Evolutionary conservation across 2,888 invertebrate species (phyloP).

Genomic region (Acrobasis consociella): DNA sequence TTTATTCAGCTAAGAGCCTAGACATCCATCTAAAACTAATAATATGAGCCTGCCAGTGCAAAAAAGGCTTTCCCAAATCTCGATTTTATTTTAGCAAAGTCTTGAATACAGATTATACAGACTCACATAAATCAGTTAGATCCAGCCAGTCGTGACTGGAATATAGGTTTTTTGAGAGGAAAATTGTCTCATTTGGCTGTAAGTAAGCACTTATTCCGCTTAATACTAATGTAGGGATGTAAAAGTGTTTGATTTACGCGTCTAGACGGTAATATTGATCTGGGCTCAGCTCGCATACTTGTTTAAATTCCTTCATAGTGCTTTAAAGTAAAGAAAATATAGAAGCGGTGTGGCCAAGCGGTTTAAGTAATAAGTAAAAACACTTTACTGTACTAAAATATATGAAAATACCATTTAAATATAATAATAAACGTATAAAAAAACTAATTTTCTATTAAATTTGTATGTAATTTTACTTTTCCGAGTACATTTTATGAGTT

Average conservation of each 20-base stretch:
- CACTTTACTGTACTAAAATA: too few species aligned
- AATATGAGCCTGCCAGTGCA: neutral
- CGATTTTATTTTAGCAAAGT: neutral
- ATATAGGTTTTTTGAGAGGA: neutral
- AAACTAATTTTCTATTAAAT: too few species aligned
- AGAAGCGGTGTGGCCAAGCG: neutral
- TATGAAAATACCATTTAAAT: too few species aligned
- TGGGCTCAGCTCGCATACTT: neutral
- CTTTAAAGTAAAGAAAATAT: neutral
- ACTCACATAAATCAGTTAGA: neutral
- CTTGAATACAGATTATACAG: neutral
- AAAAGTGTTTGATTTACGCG: slow-evolving; percentile 5
- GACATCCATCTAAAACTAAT: neutral
- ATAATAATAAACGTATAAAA: too few species aligned
- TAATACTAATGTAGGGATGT: neutral
- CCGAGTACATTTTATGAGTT: too few species aligned
- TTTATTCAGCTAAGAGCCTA: neutral
- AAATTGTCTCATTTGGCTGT: neutral
- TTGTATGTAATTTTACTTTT: too few species aligned
- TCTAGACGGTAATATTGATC: slow-evolving; percentile 18
- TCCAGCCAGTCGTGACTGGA: neutral
- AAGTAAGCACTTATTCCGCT: neutral
- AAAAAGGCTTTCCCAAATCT: neutral
- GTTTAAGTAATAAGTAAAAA: too few species aligned
- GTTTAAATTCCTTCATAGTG: neutral